A percentile compares a stretch with the other conserved stretches of the same genome.
These are phyloP conservation scores for Oligia latruncula DNA, from an alignment of 2,888 invertebrate species.

Conservation along the genomic window DNA sequence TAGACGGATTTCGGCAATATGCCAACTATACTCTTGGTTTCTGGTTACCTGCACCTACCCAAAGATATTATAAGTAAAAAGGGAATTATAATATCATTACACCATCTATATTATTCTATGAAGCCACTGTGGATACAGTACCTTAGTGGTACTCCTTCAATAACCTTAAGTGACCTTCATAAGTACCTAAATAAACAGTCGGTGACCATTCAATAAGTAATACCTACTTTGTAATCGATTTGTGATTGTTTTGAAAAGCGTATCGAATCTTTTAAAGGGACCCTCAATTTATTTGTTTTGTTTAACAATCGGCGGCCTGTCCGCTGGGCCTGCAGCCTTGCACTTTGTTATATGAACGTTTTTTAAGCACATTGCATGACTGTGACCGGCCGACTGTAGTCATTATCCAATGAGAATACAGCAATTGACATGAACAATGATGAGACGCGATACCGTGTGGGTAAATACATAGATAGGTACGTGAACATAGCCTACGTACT, in stretches of 20 bases:
- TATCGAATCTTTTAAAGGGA: slow-evolving; percentile 59
- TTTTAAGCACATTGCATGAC: slow-evolving; percentile 77
- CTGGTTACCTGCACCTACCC: not conserved
- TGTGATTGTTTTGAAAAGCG: slow-evolving; percentile 48
- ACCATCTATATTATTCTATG: slow-evolving; percentile 1
- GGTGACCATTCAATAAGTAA: slow-evolving; percentile 21
- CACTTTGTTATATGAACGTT: slow-evolving; percentile 75
- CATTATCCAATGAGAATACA: slow-evolving; percentile 82
- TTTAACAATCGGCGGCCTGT: slow-evolving; percentile 22
- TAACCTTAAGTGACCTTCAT: slow-evolving; percentile 28
- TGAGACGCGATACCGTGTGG: slow-evolving; percentile 75
- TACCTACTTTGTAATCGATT: slow-evolving; percentile 38
- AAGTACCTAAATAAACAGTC: slow-evolving; percentile 12
- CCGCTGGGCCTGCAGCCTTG: slow-evolving; percentile 74
- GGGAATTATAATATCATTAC: too few species aligned
- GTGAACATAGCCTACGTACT: slow-evolving; percentile 70
- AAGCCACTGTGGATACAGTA: not conserved
- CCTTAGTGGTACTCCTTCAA: not conserved
- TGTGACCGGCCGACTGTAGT: slow-evolving; percentile 71
- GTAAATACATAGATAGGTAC: slow-evolving; percentile 68
- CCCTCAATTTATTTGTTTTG: slow-evolving; percentile 58
- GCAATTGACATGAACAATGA: slow-evolving; percentile 84
- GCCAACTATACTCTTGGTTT: slow-evolving; percentile 20
- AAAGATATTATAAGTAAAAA: too few species aligned
- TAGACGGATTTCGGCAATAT: slow-evolving; percentile 29